Base-by-base conservation (phyloP, 1,140 invertebrate species). In the Apis mellifera region DNA sequence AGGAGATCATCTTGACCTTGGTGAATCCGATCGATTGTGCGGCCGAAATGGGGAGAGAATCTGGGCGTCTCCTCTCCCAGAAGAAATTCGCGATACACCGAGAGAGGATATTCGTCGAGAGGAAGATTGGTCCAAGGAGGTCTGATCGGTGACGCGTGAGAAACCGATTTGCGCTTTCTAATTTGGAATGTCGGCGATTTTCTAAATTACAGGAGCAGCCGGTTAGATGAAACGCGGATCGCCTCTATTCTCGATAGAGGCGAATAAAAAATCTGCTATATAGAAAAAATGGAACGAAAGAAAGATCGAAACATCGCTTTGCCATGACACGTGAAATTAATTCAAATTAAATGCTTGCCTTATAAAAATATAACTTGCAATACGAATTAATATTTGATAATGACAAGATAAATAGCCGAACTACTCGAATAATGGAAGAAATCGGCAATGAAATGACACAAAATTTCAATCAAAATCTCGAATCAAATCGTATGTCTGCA, bases 1-100 rank as follows among this genome's bases (percentile, higher is more conserved):
- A 48, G 55, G 19, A 50, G 79, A 76, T 75, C 72, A 23, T 82
- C 79, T 68, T 82, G 79, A 87, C 84, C 84, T 87, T 87, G 86
- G 85, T 79, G 73, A 86, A 86, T 68, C 59, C 81, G 84, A 81
- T 60, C 77, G 65, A 76, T 21, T 42, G 32, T 54, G 72, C 48
- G 19, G 64, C 54, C 48, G 32, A 32, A 15, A 48, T 15, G 79
- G 50, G 21, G n/a, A 26, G 21, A 50, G 21, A 42, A 12, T 15
- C 1, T 17, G 23, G 62, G 19, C 68, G 70, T 75, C 42, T 57
- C 66, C 78, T 9, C 50, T 66, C 23, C 54, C 78, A 32, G 32
- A 21, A 75, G 62, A 50, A 26, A 64, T 57, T 42, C 55, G 32
- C 23, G 23, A 42, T 2, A 7, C 32, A 42, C 32, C 32, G 32